Percentiles rank a stretch among this genome's conserved stretches.
Conservation (phyloP, 1,140 invertebrate genomes). For the Ladona fulva region DNA sequence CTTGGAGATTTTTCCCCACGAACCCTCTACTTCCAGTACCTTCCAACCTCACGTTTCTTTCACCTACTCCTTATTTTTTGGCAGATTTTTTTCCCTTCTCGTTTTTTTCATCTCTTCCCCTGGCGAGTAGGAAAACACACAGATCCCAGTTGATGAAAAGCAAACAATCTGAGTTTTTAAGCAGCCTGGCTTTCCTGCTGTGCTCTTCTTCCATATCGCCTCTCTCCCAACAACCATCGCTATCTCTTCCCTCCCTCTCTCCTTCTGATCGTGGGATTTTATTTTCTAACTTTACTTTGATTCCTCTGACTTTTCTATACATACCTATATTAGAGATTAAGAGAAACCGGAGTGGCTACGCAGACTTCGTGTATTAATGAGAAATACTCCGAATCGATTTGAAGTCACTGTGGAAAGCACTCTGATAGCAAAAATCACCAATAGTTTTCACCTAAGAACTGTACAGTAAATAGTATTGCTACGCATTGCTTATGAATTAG, state of each 20-base stretch:
- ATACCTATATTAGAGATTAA: too few species aligned
- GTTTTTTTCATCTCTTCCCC: constrained; percentile 4
- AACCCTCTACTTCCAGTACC: constrained; percentile 14
- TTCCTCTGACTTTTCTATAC: too few species aligned
- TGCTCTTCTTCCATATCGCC: not conserved
- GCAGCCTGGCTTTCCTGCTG: not conserved
- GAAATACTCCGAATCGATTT: too few species aligned
- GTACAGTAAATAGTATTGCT: too few species aligned
- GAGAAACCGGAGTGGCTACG: too few species aligned
- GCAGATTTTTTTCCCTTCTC: constrained; percentile 16
- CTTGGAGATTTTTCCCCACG: constrained; percentile 11
- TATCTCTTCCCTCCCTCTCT: not conserved
- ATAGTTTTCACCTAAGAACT: too few species aligned
- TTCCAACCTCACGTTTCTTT: constrained; percentile 20
- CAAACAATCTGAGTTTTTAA: constrained; percentile 10
- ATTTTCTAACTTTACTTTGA: too few species aligned
- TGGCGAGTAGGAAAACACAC: not conserved
- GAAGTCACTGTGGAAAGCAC: too few species aligned
- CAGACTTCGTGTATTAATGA: too few species aligned
- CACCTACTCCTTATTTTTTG: constrained; percentile 20
- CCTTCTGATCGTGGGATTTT: not conserved
- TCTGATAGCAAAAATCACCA: too few species aligned
- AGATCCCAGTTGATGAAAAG: not conserved
- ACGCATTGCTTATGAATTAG: too few species aligned
- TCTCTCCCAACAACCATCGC: not conserved